Evolutionary conservation across 2,888 invertebrate genomes (phyloP), one percentile per base, ranked within the genome.

Genomic region (Trachelus troglodyta): DNA sequence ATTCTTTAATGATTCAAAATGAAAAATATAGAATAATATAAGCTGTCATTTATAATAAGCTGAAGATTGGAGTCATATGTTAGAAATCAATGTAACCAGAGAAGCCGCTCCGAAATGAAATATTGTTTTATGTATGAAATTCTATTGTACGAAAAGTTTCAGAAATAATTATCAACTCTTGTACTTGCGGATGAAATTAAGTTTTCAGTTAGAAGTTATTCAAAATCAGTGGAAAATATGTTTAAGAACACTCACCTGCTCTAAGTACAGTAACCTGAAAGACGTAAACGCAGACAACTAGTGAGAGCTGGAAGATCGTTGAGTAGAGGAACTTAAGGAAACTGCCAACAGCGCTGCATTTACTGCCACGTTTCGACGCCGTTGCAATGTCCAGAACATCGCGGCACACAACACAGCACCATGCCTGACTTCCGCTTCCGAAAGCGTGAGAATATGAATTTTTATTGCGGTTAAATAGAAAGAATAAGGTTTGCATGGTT

Each of bases 351-450:
- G 86, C 87, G 84, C 87, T 83, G 77, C 80, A 82, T 83, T 79
- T 75, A 77, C 79, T 90, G 90, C 90, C 90, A 90, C 90, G 90
- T 90, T 86, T 88, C 86, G 85, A 82, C 56, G 56, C 56, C 56
- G 56, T 23, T 23, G 56, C 23, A 9, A 56, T 56, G 9, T 23
- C 56, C 2, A 56, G 23, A 56, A 56, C 56, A 56, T 80, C 80
- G 80, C 76, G 78, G 71, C 79, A 81, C 85, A 83, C 80, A 83
- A 80, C 82, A 79, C 81, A 79, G 76, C 75, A 79, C 80, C 80
- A 81, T 79, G 77, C 78, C 80, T 79, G 76, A 87, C 81, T 86
- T 88, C 88, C 88, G 87, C 9, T 56, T 56, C 56, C 56, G 56
- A 56, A 2, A 56, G 9, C 23, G 56, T 56, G 56, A 23, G 23